Conservation (phyloP, 2,113 vertebrate species). For the Polypterus senegalus region DNA sequence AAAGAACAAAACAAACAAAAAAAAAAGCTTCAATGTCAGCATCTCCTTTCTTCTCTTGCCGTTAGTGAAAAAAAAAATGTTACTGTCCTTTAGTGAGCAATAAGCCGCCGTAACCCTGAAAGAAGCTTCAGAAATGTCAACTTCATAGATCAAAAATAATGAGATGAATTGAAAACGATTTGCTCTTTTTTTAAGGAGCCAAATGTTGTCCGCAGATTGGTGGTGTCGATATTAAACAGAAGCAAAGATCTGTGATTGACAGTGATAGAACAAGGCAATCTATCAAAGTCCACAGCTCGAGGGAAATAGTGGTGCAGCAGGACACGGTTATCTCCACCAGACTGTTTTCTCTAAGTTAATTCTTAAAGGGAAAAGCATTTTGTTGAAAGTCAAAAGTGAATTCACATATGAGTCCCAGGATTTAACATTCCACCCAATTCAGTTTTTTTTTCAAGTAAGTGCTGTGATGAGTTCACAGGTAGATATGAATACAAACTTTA, state of each 20-base stretch:
- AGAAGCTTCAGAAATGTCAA: background rate
- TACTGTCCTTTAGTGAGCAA: background rate
- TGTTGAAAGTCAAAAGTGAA: too few relatives aligned
- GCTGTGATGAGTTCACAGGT: too few relatives aligned
- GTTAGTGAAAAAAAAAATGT: background rate
- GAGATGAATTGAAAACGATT: background rate
- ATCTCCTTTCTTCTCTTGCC: background rate
- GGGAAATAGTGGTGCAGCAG: background rate
- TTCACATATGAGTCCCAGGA: too few relatives aligned
- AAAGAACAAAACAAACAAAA: too few relatives aligned
- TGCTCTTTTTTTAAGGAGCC: background rate
- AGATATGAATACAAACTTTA: too few relatives aligned
- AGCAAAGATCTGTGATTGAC: background rate
- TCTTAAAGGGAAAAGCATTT: too few relatives aligned
- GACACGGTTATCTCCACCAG: too few relatives aligned
- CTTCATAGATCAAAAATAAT: constrained; percentile 2
- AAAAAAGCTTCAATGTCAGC: background rate
- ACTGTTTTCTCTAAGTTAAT: too few relatives aligned
- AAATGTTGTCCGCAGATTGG: background rate
- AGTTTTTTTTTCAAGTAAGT: too few relatives aligned
- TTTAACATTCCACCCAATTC: too few relatives aligned
- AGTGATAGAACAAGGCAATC: background rate
- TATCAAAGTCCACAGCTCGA: background rate
- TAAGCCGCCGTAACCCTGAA: background rate
- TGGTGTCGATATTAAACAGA: background rate